A percentile compares a stretch with the other conserved stretches of the same genome.
Conservation (phyloP, 1,140 invertebrate genomes). For the Ips nitidus region DNA sequence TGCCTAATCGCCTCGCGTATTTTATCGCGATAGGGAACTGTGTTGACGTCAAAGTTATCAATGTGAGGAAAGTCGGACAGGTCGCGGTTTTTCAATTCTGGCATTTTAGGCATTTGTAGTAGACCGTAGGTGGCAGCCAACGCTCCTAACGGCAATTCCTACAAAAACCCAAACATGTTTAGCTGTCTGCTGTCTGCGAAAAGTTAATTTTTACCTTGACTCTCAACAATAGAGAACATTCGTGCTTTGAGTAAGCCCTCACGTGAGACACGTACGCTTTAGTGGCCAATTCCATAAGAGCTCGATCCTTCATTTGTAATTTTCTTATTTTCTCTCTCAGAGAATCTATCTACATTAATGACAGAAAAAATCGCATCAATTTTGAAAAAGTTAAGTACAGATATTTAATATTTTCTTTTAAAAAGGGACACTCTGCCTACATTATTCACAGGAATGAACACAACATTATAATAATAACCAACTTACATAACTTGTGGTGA, state of each 20-base stretch:
- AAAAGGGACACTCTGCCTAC: background rate
- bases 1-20: conserved; percentile 72
- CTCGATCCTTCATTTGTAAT: conserved; percentile 68
- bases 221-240: conserved; percentile 86
- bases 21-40: conserved; percentile 81
- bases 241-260: conserved; percentile 92
- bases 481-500: background rate
- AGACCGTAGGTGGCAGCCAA: conserved; percentile 88
- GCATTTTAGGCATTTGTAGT: conserved; percentile 90
- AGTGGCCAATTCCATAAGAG: conserved; percentile 84
- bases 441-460: no score
- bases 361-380: background rate
- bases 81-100: conserved; percentile 79
- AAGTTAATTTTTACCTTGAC: conserved; percentile 62
- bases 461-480: background rate
- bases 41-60: conserved; percentile 70
- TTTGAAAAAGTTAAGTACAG: no score
- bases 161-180: conserved; percentile 21
- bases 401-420: background rate
- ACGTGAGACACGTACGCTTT: conserved; percentile 95
- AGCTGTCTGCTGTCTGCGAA: background rate
- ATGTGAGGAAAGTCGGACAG: conserved; percentile 66
- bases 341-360: conserved; percentile 34
- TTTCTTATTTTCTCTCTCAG: conserved; percentile 59
- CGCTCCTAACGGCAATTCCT: conserved; percentile 83